Evolutionary conservation across 1,140 invertebrate genomes (phyloP).

Genomic region (Procambarus virginalis): DNA sequence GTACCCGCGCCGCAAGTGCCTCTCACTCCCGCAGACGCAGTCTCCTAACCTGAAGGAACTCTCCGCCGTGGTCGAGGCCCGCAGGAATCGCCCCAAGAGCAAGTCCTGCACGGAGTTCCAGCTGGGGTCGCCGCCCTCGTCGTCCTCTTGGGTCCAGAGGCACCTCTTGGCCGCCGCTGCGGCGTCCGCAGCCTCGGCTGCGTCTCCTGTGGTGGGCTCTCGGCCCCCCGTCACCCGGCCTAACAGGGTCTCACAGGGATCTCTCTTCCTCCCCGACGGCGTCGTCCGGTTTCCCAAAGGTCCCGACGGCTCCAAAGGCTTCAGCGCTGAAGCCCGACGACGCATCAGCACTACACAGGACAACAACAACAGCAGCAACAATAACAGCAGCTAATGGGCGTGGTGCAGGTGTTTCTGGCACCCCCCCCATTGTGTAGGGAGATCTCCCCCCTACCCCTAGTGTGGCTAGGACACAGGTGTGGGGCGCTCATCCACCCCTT

Average conservation of each 20-base stretch:
- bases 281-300: constrained; percentile 86
- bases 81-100: constrained; percentile 67
- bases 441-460: not conserved
- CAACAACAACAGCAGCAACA: not conserved
- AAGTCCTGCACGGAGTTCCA: constrained; percentile 69
- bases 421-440: not conserved
- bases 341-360: constrained; percentile 3
- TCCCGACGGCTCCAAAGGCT: constrained; percentile 88
- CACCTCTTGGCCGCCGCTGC: constrained; percentile 74
- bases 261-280: constrained; percentile 75
- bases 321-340: constrained; percentile 73
- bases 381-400: not conserved
- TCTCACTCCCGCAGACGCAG: constrained; percentile 66
- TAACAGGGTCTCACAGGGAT: constrained; percentile 72
- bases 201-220: constrained; percentile 41
- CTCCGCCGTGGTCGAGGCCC: constrained; percentile 57
- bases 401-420: not conserved
- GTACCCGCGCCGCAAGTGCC: constrained; percentile 63
- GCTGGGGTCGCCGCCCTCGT: constrained; percentile 70
- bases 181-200: constrained; percentile 73
- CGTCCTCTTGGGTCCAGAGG: constrained; percentile 76
- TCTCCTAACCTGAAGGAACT: constrained; percentile 64
- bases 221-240: constrained; percentile 69
- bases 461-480: not conserved
- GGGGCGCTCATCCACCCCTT: not conserved